Base-by-base conservation (phyloP, 2,797 vertebrate species). In the Setipinna tenuifilis region DNA sequence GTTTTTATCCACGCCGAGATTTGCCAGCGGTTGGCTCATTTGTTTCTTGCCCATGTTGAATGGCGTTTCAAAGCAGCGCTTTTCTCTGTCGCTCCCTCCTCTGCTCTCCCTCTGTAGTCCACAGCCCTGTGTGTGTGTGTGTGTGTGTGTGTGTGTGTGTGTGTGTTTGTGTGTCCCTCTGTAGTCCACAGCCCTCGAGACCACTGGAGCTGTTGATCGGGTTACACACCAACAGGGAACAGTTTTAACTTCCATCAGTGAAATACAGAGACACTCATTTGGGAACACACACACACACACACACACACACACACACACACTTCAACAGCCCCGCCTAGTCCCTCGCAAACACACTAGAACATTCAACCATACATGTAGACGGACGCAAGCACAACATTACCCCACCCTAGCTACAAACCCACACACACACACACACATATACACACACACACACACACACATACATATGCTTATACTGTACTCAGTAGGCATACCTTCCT, bases 351-450 rank as follows among this genome's bases (percentile, higher is more conserved):
- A 75, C 68, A 41, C 35, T 44, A 44, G 35, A 78, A 41, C 71
- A 78, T 35, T 78, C 71, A 78, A 44, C 31, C 31, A 41, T 44
- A 78, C 71, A 78, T 78, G 71, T 21, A 78, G 3, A 59, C 19
- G 6, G 71, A 78, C 25, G 71, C 71, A 44, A 21, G 31, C 35
- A 78, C 35, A 78, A 44, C 71, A n/a, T 65, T 25, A 65, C 71
- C 71, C 71, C 71, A 78, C 71, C 71, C 71, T 78, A 41, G 16
- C 71, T 41, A 78, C 71, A 78, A 78, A 78, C 71, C 71, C 71
- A 78, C 71, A 78, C 71, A 44, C 50, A 48, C 46, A 48, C 46
- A 48, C 46, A 48, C 46, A 48, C 46, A 48, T 10, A 48, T 10
- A 48, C 46, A 48, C 46, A 48, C 46, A 48, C 46, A 48, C 46